Conservation (phyloP, 1,140 invertebrate species). For the Megalopta genalis region DNA sequence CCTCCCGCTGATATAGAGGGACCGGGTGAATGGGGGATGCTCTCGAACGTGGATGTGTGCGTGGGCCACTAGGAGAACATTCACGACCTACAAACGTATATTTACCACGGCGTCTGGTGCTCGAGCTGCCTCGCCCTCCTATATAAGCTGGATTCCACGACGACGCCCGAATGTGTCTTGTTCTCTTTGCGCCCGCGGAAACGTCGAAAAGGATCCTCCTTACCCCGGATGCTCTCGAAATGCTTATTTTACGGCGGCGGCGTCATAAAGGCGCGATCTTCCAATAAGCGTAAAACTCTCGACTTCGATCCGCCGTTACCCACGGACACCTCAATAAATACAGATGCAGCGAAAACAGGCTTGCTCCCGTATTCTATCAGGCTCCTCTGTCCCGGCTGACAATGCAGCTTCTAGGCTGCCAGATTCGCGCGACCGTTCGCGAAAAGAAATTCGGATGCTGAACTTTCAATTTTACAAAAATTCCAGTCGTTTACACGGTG, state of each 20-base stretch:
- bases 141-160: conserved; percentile 49
- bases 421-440: too few relatives aligned
- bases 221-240: conserved; percentile 39
- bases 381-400: neutral
- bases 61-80: conserved; percentile 1
- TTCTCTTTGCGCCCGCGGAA: neutral
- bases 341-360: conserved; percentile 33
- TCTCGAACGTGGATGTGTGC: conserved; percentile 6
- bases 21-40: neutral
- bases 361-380: neutral
- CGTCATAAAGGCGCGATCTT: conserved; percentile 61
- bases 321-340: conserved; percentile 52
- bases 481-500: too few relatives aligned
- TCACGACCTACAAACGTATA: conserved; percentile 31
- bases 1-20: conserved; percentile 15
- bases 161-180: conserved; percentile 27
- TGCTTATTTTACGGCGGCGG: conserved; percentile 57
- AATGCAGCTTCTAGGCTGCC: too few relatives aligned
- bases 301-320: conserved; percentile 44
- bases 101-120: conserved; percentile 41
- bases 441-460: too few relatives aligned
- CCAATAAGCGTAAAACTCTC: conserved; percentile 64
- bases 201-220: conserved; percentile 22
- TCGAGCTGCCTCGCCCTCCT: conserved; percentile 5
- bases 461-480: too few relatives aligned